Evolutionary conservation across 2,113 vertebrate genomes (phyloP), one percentile per base, ranked within the genome.

Genomic region (Hippocampus zosterae): DNA sequence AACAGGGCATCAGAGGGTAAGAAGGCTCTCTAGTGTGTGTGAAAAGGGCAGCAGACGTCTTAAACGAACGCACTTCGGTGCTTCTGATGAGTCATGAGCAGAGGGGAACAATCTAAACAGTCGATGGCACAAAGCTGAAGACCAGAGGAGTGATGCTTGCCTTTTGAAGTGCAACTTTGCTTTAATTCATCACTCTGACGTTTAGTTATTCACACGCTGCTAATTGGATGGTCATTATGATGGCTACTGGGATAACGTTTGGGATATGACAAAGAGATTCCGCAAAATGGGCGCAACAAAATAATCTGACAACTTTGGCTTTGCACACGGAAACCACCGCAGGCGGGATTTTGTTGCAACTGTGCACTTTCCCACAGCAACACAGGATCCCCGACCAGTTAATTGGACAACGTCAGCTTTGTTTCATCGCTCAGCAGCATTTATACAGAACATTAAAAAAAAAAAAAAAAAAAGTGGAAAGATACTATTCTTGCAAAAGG

Each of bases 21-120:
- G 73, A 73, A 25, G 63, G 63, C 59, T 78, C 65, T 73, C 69
- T 74, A 83, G 77, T 55, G 57, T 71, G 59, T 60, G 69, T 53
- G 19, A 70, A 71, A 82, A 82, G 71, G 73, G 78, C 67, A 83
- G 67, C 42, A 84, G 85, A 81, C 70, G 61, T 81, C 70, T 64
- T 23, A 23, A 25, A 23, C 61, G 5, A 44, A 15, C 27, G 27
- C 57, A 57, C 56, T 73, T 41, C 41, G 65, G 73, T 21, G 67
- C 62, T 74, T 50, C 25, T 72, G 70, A 78, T 80, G 83, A 79
- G 76, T 84, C 67, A 81, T 15, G 42, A 64, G 70, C 67, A 77
- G 62, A 79, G 67, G 65, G 70, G 65, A 37, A 56, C 73, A 74
- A 84, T 82, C 70, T 27, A 65, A 81, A 78, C 67, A 66, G 75